Base-by-base conservation (phyloP, 2,113 vertebrate species). In the Hyla sarda region DNA sequence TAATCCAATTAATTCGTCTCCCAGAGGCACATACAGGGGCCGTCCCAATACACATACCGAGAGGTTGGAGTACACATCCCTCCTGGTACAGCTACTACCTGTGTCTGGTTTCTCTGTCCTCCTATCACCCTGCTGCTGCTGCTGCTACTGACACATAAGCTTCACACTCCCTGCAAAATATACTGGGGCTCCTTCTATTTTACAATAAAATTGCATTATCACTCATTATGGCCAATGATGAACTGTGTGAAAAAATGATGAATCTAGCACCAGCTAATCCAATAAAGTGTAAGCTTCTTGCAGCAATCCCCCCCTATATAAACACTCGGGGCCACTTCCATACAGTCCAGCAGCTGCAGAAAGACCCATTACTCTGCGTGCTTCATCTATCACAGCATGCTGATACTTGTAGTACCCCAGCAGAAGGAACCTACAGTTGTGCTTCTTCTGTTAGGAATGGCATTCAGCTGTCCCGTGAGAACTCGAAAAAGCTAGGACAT, bases 21-120 rank as follows among this genome's bases (percentile, higher is more conserved):
- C 75, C 90, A 90, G 88, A 89, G 89, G 86, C 87, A 58, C 81
- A 76, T 85, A 56, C 85, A 71, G 76, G 28, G 90, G 90, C 85
- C 75, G 85, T 92, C 93, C 92, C 92, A 94, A 94, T 91, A 90
- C 91, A 92, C 91, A 90, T 87, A 77, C 3, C 10, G n/a, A n/a
- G 19, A 2, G 21, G 34, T 2, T 28, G 32, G 34, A 48, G 52
- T 71, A 32, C 50, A 34, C 52, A 48, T 2, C 11, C 7, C 4
- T 7, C 37, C 25, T 67, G 37, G 6, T 12, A 17, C 23, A 48
- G 34, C 30, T 12, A 21, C 2, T 86, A 71, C 84, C 54, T 74
- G 30, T 85, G 67, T 87, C 85, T 82, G 85, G 45, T 56, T 41
- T 69, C 80, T 69, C 10, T 14, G 25, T 71, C 12, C 16, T 45